Conservation (phyloP, 2,888 invertebrate species). For the Eudemis profundana region DNA sequence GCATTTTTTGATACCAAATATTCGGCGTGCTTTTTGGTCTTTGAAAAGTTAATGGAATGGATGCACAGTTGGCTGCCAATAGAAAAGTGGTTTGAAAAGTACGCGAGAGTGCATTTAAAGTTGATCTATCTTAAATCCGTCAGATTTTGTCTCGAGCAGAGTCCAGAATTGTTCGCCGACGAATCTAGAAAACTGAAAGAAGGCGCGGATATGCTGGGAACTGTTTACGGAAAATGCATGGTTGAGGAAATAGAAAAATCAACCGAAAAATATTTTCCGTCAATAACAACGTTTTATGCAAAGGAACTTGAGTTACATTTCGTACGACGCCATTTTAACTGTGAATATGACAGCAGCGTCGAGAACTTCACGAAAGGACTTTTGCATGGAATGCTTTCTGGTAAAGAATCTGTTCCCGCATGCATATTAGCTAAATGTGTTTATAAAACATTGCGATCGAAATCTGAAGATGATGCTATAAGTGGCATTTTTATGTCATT, state of each 20-base stretch:
- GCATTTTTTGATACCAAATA: slow-evolving; percentile 59
- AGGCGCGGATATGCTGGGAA: slow-evolving; percentile 31
- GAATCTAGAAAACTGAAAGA: slow-evolving; percentile 28
- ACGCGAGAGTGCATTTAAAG: slow-evolving; percentile 52
- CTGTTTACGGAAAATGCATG: slow-evolving; percentile 51
- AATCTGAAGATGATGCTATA: neutral
- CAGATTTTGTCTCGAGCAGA: slow-evolving; percentile 15
- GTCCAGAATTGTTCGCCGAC: slow-evolving; percentile 21
- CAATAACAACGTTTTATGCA: slow-evolving; percentile 58
- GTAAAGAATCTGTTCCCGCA: neutral
- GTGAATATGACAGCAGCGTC: neutral
- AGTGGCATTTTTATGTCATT: neutral
- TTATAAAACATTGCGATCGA: neutral
- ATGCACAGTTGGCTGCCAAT: slow-evolving; percentile 57
- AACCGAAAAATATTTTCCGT: slow-evolving; percentile 56
- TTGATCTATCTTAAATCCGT: slow-evolving; percentile 15
- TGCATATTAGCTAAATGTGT: neutral
- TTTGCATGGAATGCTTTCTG: slow-evolving; percentile 3
- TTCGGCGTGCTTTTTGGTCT: slow-evolving; percentile 55
- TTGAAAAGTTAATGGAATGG: slow-evolving; percentile 56
- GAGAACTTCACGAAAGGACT: neutral
- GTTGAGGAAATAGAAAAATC: slow-evolving; percentile 57
- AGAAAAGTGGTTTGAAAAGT: slow-evolving; percentile 59
- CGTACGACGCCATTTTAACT: neutral
- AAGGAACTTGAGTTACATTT: slow-evolving; percentile 43